phyloP scores from a whole-genome alignment of 2,888 invertebrate species.

The Peribatodes rhomboidaria region DNA sequence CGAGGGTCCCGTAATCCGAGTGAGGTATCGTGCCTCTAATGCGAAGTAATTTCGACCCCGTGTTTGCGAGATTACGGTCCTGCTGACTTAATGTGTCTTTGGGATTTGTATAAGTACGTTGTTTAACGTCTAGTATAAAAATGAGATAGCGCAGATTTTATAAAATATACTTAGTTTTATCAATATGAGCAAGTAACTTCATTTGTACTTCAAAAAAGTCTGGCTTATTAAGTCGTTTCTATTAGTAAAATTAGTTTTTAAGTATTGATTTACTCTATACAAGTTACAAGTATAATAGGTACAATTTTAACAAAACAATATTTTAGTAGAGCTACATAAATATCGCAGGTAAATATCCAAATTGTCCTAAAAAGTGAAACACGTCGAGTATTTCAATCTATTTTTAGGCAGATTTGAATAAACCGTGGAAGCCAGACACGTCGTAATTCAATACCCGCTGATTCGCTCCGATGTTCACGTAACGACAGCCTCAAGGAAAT shows the following conservation, averaged over 20 bases:
- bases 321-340: neutral
- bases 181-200: too few species aligned
- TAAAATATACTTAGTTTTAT: too few species aligned
- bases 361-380: neutral
- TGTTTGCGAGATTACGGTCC: conserved; percentile 64
- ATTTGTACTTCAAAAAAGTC: too few species aligned
- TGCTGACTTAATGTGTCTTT: conserved; percentile 66
- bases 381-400: neutral
- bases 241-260: too few species aligned
- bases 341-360: neutral
- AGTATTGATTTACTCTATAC: too few species aligned
- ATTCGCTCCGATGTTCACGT: conserved; percentile 36
- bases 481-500: conserved; percentile 74
- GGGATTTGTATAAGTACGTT: conserved; percentile 49
- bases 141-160: neutral
- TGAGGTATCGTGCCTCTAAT: conserved; percentile 70
- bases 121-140: conserved; percentile 44
- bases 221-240: too few species aligned
- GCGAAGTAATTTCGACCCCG: conserved; percentile 82
- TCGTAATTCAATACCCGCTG: conserved; percentile 41
- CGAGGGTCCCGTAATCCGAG: conserved; percentile 77
- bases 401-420: conserved; percentile 17
- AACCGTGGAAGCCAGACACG: conserved; percentile 19
- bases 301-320: too few species aligned
- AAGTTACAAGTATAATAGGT: too few species aligned